Base-by-base conservation (phyloP, 2,113 vertebrate species). In the Papio anubis region DNA sequence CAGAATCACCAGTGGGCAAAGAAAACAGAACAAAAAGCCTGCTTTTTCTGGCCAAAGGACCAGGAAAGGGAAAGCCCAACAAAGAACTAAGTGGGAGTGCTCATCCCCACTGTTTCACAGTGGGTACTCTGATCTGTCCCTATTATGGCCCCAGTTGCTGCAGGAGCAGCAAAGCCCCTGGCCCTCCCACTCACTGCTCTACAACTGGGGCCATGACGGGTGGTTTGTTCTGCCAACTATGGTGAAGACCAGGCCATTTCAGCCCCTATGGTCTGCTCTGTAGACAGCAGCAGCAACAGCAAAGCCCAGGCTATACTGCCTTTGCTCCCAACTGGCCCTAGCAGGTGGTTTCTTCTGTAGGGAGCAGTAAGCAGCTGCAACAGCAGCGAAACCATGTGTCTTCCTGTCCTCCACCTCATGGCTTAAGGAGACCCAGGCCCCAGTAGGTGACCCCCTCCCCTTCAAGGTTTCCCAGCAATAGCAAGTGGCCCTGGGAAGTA, bases 1-100 rank as follows among this genome's bases (percentile, higher is more conserved):
- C 57, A 72, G 75, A 91, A 79, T 89, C 40, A 88, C 61, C 59
- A 85, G 21, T 45, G 35, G 40, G 38, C 17, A 86, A 35, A 92
- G 68, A 92, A 85, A 82, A 40, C 30, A 93, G 78, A 93, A 80
- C 68, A 40, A 80, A 94, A 91, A 76, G 7, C 43, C 52, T 88
- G 18, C 52, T 90, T 96, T 89, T 52, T 94, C 59, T 90, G 43
- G 38, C n/a, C 48, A 91, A 88, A 97, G 40, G 30, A 94, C 9
- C 70, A 88, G 48, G 55, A 94, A 96, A 80, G 43, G 25, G 20
- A 32, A 96, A 83, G 48, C 55, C 6, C 9, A 88, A 30, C 38
- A 93, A 85, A 88, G 50, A 85, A 30, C 38, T 81, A 81, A 2
- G 57, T 30, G 20, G 40, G 66, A 40, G 45, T n/a, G 11, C 40